Conservation (phyloP, 2,113 vertebrate species). For the Mystacornis crossleyi region DNA sequence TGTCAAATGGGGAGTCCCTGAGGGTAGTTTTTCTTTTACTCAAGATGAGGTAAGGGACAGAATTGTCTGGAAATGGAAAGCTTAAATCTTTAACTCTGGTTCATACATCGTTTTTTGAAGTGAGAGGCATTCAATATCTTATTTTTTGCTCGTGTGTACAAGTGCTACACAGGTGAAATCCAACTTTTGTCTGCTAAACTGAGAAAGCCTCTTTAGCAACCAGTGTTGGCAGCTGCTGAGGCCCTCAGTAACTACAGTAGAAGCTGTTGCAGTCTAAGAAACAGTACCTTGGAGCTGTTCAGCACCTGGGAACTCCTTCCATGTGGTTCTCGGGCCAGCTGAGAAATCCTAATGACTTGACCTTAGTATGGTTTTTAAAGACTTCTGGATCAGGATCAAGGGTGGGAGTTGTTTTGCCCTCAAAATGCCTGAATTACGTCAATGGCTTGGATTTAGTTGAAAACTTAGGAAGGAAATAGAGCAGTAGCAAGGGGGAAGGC, state of each 20-base stretch:
- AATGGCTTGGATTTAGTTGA: not conserved
- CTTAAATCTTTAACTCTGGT: not conserved
- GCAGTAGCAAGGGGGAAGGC: not conserved
- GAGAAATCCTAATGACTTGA: not conserved
- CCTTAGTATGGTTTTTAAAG: not conserved
- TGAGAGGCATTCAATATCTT: not conserved
- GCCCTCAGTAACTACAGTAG: not conserved
- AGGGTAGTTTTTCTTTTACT: not conserved
- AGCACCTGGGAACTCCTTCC: not conserved
- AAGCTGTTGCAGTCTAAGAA: not conserved
- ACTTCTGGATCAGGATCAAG: constrained; percentile 1
- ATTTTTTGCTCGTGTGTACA: not conserved
- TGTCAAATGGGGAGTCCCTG: not conserved
- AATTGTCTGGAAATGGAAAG: not conserved
- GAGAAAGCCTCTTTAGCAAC: not conserved
- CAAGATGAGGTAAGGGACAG: not conserved
- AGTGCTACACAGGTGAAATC: not conserved
- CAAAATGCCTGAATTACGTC: not conserved
- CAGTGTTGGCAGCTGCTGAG: not conserved
- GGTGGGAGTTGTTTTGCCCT: constrained; percentile 36
- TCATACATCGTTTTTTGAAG: not conserved
- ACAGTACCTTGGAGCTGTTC: not conserved
- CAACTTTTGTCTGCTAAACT: not conserved
- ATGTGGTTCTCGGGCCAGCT: not conserved
- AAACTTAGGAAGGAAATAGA: constrained; percentile 29